Evolutionary conservation across 1,140 invertebrate genomes (phyloP).

Genomic region (Hypothenemus hampei): DNA sequence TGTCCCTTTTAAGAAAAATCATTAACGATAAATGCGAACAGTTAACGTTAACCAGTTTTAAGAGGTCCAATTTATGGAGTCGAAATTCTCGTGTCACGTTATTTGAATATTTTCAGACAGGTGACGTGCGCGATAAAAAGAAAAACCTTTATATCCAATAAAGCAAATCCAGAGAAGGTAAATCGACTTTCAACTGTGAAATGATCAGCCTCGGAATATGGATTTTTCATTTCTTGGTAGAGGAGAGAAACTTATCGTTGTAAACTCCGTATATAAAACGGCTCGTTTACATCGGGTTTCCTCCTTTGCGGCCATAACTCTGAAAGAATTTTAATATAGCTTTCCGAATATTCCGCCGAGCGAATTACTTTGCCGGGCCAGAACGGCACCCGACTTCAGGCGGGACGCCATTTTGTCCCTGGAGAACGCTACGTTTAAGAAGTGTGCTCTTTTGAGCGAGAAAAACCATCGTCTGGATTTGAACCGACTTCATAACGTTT

Average conservation of each 20-base stretch:
- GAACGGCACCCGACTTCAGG: too few species aligned
- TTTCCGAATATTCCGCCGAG: slow-evolving; percentile 18
- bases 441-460: slow-evolving; percentile 17
- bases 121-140: too few species aligned
- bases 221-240: too few species aligned
- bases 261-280: slow-evolving; percentile 25
- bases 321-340: slow-evolving; percentile 25
- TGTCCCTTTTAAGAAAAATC: slow-evolving; percentile 13
- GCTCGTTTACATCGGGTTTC: slow-evolving; percentile 26
- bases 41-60: too few species aligned
- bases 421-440: slow-evolving; percentile 22
- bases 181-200: too few species aligned
- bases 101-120: too few species aligned
- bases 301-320: slow-evolving; percentile 20
- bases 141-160: too few species aligned
- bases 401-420: slow-evolving; percentile 20
- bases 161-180: too few species aligned
- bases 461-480: slow-evolving; percentile 20
- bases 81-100: too few species aligned
- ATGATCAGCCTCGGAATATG: too few species aligned
- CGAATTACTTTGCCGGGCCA: slow-evolving; percentile 21
- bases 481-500: slow-evolving; percentile 22
- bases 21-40: too few species aligned
- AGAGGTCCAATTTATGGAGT: too few species aligned
- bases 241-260: slow-evolving; percentile 7